Conservation (phyloP, 2,888 invertebrate species). For the Diloba caeruleocephala region DNA sequence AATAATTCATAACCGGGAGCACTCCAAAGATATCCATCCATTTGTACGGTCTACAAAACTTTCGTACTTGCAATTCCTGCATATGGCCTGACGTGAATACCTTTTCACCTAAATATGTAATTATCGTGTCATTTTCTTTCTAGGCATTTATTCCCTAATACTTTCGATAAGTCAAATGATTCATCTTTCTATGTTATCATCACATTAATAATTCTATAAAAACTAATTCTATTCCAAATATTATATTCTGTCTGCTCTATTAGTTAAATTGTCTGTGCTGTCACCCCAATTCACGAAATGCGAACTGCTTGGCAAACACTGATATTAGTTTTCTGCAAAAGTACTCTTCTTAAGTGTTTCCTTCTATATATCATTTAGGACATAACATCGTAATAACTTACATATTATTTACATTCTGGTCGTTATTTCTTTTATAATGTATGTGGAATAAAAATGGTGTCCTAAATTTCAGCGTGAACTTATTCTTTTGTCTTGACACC, state of each 20-base stretch:
- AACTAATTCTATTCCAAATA: conserved; percentile 44
- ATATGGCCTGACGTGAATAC: too few relatives aligned
- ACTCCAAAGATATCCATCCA: too few relatives aligned
- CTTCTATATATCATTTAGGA: conserved; percentile 76
- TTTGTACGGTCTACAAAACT: too few relatives aligned
- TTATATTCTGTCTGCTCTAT: conserved; percentile 58
- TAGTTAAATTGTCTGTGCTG: conserved; percentile 64
- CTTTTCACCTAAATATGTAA: not conserved
- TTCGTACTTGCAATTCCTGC: too few relatives aligned
- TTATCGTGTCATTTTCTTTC: conserved; percentile 4
- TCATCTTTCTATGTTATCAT: conserved; percentile 19
- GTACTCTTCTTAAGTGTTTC: conserved; percentile 81
- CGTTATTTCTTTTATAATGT: conserved; percentile 38
- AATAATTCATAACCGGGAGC: not conserved
- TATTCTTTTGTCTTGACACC: conserved; percentile 40
- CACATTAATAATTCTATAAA: conserved; percentile 27
- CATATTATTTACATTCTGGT: conserved; percentile 48
- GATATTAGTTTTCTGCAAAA: conserved; percentile 84
- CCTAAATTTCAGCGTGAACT: conserved; percentile 35
- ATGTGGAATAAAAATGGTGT: conserved; percentile 39
- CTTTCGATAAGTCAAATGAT: conserved; percentile 11
- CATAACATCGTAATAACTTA: conserved; percentile 54
- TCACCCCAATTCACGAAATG: conserved; percentile 83
- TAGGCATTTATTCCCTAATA: not conserved
- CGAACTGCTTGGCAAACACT: conserved; percentile 84